A percentile compares a stretch with the other conserved stretches of the same genome.
These are phyloP conservation scores for Catharus fuscescens DNA, from an alignment of 2,113 vertebrate genomes.

Conservation along the genomic window DNA sequence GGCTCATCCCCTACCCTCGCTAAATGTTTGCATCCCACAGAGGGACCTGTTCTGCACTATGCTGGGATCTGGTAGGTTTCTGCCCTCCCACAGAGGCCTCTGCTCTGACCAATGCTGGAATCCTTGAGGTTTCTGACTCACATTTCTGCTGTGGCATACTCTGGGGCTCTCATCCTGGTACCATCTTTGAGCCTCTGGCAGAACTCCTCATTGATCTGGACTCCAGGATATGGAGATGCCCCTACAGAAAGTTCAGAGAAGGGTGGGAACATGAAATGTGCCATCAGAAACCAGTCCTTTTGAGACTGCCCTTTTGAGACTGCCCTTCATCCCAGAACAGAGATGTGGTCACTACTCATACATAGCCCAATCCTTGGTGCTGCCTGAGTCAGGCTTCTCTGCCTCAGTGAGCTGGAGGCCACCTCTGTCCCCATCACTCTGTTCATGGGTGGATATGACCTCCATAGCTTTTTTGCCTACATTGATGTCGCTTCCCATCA, in stretches of 20 bases:
- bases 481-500: rapidly evolving
- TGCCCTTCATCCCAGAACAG: background rate
- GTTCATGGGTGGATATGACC: background rate
- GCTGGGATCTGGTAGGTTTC: background rate
- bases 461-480: background rate
- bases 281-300: background rate
- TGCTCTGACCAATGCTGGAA: background rate
- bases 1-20: background rate
- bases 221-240: constrained; percentile 94
- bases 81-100: background rate
- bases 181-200: constrained; percentile 93
- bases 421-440: background rate
- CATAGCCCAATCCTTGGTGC: background rate
- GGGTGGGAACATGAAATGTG: background rate
- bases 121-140: constrained; percentile 64
- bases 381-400: background rate
- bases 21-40: background rate
- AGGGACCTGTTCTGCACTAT: background rate
- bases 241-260: constrained; percentile 72
- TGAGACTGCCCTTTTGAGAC: background rate
- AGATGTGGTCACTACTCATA: background rate
- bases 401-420: background rate
- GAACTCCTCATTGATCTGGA: constrained; percentile 98
- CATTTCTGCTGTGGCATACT: constrained; percentile 94
- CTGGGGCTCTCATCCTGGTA: constrained; percentile 93